phyloP scores from a whole-genome alignment of 2,888 invertebrate species.

The Dendrolimus houi region DNA sequence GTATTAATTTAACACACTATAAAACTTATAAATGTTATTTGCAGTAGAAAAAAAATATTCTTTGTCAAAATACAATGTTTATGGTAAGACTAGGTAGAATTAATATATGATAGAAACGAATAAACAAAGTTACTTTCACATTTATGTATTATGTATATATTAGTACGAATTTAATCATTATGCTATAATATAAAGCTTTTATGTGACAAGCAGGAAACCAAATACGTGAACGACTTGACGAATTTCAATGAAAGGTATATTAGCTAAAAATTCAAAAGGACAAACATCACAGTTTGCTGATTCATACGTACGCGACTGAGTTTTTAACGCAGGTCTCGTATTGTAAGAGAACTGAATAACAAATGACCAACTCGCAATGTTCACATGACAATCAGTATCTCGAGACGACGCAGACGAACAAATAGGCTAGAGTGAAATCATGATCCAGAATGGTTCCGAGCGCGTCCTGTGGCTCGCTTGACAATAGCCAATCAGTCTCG shows the following conservation, averaged over 20 bases:
- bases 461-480: conserved; percentile 35
- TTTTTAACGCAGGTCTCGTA: conserved; percentile 38
- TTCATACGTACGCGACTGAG: conserved; percentile 33
- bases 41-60: too few species aligned
- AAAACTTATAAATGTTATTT: too few species aligned
- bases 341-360: conserved; percentile 45
- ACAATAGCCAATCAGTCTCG: conserved; percentile 62
- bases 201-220: neutral
- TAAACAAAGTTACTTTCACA: too few species aligned
- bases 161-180: too few species aligned
- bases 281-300: conserved; percentile 32
- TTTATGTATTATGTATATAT: too few species aligned
- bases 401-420: conserved; percentile 34
- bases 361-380: conserved; percentile 42
- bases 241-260: neutral
- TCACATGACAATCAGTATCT: conserved; percentile 63
- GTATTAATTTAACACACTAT: too few species aligned
- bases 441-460: conserved; percentile 49
- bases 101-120: too few species aligned
- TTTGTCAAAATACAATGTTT: too few species aligned
- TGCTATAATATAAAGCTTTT: too few species aligned
- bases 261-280: neutral
- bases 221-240: neutral
- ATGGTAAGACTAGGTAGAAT: too few species aligned
- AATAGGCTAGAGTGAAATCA: conserved; percentile 51